Conservation (phyloP, 1,140 invertebrate genomes). For the Pachypeltis micranthus region DNA sequence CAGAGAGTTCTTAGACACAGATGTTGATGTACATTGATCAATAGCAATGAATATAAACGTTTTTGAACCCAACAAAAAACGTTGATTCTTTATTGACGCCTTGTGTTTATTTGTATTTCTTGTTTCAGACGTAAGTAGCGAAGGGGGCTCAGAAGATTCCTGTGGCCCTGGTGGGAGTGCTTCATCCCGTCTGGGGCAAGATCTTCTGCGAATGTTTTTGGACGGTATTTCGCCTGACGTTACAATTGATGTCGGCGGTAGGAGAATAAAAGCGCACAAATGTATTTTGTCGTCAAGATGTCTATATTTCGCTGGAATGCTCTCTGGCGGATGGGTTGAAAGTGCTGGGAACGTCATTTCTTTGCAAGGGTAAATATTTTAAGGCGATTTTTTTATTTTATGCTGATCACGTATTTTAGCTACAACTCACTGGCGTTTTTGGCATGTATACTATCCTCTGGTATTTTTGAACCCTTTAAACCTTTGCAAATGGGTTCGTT, state of each 20-base stretch:
- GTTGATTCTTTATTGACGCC: background rate
- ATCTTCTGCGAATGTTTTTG: constrained; percentile 75
- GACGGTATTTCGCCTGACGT: constrained; percentile 80
- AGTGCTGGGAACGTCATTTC: constrained; percentile 68
- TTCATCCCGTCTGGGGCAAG: constrained; percentile 62
- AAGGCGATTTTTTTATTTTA: constrained; percentile 19
- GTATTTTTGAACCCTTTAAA: no score
- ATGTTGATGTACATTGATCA: no score
- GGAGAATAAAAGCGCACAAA: constrained; percentile 72
- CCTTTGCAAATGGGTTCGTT: no score
- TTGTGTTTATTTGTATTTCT: background rate
- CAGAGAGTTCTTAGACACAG: no score
- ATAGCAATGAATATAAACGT: no score
- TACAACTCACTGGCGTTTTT: background rate
- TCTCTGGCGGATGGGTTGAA: constrained; percentile 71
- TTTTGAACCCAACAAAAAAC: constrained; percentile 6
- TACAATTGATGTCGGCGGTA: constrained; percentile 62
- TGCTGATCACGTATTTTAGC: constrained; percentile 24
- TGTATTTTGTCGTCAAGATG: constrained; percentile 79
- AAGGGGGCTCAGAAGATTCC: constrained; percentile 38
- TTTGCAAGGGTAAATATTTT: constrained; percentile 55
- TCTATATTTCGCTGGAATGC: constrained; percentile 80
- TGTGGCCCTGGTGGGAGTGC: constrained; percentile 37
- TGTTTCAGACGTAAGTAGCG: constrained; percentile 37
- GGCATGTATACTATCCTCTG: background rate